Evolutionary conservation across 2,113 vertebrate species (phyloP), one percentile per base, ranked within the genome.

Genomic region (Thamnaconus septentrionalis): DNA sequence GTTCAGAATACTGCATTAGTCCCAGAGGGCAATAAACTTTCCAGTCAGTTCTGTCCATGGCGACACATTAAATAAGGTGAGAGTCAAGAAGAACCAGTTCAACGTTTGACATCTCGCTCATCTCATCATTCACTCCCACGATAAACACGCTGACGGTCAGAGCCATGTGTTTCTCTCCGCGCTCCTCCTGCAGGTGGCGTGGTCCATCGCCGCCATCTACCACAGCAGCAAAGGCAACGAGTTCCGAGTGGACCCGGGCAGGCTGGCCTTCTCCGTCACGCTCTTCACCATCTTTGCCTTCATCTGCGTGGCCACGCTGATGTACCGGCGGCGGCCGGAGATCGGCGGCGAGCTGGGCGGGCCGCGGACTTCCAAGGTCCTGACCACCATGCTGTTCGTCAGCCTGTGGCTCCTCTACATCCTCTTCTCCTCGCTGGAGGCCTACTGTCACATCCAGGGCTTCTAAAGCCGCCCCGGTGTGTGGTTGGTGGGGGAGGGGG

Each of bases 221-320:
- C 96, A 98, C 0, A 89, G 94, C 0, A 93, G 93, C 3, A 90
- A 92, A 0, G 96, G 95, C 66, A 59, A 89, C 18, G 85, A 92
- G 41, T 99, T 99, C 89, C 86, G 47, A 78, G 97, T 99, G 78
- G 92, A 96, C 11, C 96, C 97, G 0, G 97, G 97, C 86, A 97
- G 82, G 0, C 86, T 99, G 89, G 97, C 97, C 82, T 99, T 99
- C 92, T 99, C 97, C 0, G 97, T 99, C 93, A 99, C 97, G 59
- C 96, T 99, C 90, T 99, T 98, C 93, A 99, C 97, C 91, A 97
- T 98, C 87, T 99, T 99, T 93, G 97, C 97, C 92, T 98, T 99
- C 80, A 94, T 99, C 92, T 90, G 86, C 62, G 95, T 99, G 70
- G 94, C 86, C 31, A 91, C 92, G 58, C 93, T 99, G 88, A 94